Base-by-base conservation (phyloP, 2,888 invertebrate genomes). In the Lathronympha strigana region DNA sequence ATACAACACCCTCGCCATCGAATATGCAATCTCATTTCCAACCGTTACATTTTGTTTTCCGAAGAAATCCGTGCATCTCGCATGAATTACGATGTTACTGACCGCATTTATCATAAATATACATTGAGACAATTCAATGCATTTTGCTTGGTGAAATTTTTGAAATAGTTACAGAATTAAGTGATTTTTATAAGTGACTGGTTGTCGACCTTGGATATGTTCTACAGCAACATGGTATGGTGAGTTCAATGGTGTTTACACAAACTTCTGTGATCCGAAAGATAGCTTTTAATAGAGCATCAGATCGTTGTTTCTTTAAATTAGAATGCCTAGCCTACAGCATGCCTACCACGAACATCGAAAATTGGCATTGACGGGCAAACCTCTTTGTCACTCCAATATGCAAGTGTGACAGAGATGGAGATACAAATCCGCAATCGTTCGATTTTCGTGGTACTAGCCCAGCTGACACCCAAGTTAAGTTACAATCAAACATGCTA, bases 41-140 rank as follows among this genome's bases (percentile, higher is more conserved):
- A 60, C 51, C 45, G 53, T 64, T 60, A 64, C 53, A 60, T 60
- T 50, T 38, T 21, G 53, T 38, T 51, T 51, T 60, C 58, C 36
- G 36, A 45, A 38, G 25, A 51, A 33, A 51, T 31, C 38, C 15
- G 51, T 51, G 45, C 51, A 58, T 58, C 57, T 60, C 45, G 53
- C 57, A 63, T 58, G 57, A 64, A 53, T 64, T 60, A 60, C 28
- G 60, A 64, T 60, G 45, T 64, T 58, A 64, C 58, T 9, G 36
- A 47, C 64, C 36, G 50, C 40, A 45, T 31, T 64, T 63, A 60
- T 64, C 64, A 64, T 64, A 64, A 64, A 64, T 64, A 58, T 63
- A 64, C 47, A 64, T 58, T 53, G 4, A 19, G 40, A 58, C 40
- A 38, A 53, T 31, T 60, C 45, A 31, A 64, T 64, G 28, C 53